A percentile compares a stretch with the other conserved stretches of the same genome.
Evolutionary conservation across 2,113 vertebrate genomes (phyloP).

Genomic region (Calonectris borealis): DNA sequence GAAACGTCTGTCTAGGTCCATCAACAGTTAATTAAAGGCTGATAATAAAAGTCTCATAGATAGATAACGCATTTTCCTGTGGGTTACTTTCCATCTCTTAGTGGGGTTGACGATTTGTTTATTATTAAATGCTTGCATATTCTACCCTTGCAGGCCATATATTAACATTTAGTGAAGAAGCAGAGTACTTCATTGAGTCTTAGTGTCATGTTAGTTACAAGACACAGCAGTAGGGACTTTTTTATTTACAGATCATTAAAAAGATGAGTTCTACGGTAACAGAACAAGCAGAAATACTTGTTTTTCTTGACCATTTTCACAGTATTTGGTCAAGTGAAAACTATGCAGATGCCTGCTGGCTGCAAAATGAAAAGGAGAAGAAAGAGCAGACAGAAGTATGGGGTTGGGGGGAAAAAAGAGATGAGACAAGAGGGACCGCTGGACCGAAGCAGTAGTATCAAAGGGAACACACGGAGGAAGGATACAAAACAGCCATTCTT

Average conservation of each 20-base stretch:
- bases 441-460: background rate
- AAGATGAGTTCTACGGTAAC: background rate
- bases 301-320: conserved; percentile 27
- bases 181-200: background rate
- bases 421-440: background rate
- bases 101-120: background rate
- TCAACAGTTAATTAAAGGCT: background rate
- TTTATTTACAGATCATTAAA: conserved; percentile 28
- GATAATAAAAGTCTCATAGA: background rate
- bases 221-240: background rate
- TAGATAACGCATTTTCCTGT: background rate
- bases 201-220: background rate
- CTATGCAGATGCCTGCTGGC: conserved; percentile 1
- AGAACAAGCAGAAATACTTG: background rate
- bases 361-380: background rate
- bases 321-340: conserved; percentile 23
- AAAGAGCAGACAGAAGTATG: background rate
- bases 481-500: background rate
- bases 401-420: background rate
- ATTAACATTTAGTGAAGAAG: background rate
- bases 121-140: background rate
- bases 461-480: background rate
- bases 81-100: background rate
- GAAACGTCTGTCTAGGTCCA: background rate
- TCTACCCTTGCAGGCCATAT: background rate